Conservation (phyloP, 2,797 vertebrate species). For the Ibycter americanus region DNA sequence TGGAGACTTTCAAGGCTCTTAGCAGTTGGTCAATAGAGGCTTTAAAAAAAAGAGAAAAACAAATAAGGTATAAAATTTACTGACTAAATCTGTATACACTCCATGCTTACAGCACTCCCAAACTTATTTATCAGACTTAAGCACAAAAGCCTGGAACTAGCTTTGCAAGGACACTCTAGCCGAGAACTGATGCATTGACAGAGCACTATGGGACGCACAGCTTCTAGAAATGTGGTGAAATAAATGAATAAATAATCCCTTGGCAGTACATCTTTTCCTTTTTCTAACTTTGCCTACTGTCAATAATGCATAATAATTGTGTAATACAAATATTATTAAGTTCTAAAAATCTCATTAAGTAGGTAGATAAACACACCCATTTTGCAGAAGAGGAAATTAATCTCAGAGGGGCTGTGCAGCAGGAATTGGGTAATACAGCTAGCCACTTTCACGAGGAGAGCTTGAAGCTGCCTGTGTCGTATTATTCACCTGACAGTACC, state of each 20-base stretch:
- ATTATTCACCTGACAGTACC: background rate
- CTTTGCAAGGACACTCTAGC: background rate
- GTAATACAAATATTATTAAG: background rate
- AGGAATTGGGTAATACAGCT: background rate
- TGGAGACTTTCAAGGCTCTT: background rate
- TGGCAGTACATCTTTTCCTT: background rate
- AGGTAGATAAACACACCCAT: constrained; percentile 22
- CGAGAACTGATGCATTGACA: background rate
- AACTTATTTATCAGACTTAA: background rate
- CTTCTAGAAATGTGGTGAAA: background rate
- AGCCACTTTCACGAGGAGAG: background rate
- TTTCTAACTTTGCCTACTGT: background rate
- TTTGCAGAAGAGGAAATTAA: constrained; percentile 5
- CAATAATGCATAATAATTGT: background rate
- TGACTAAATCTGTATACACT: background rate
- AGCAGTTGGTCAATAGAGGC: background rate
- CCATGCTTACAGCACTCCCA: background rate
- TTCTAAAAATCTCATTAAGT: constrained; percentile 31
- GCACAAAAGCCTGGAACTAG: background rate
- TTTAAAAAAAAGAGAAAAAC: background rate
- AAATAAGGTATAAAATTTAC: background rate
- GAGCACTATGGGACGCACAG: background rate
- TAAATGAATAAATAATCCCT: background rate
- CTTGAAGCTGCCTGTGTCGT: background rate
- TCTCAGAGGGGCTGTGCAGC: background rate